Evolutionary conservation across 1,140 invertebrate species (phyloP).

Genomic region (Nebria ingens): DNA sequence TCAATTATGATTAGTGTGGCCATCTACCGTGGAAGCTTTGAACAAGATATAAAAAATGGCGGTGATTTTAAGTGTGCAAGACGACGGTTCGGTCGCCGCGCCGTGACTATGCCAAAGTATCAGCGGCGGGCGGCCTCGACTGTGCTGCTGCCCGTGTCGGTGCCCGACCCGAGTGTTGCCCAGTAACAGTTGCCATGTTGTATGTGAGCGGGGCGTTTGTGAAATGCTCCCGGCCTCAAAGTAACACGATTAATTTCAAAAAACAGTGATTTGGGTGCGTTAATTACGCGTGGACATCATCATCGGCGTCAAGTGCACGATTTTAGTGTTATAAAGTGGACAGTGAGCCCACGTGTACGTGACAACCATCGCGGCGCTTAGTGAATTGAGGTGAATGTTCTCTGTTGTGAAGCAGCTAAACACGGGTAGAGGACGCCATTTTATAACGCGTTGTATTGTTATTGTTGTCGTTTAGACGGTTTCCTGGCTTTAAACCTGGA

Average conservation of each 20-base stretch:
- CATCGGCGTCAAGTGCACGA: neutral
- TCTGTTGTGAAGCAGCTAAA: constrained; percentile 4
- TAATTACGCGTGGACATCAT: neutral
- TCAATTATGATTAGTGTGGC: no score
- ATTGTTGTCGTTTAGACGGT: no score
- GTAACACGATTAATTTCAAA: neutral
- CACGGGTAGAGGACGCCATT: neutral
- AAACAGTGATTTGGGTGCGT: constrained; percentile 2
- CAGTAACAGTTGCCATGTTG: constrained; percentile 30
- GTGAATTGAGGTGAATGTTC: constrained; percentile 3
- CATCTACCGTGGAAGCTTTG: neutral
- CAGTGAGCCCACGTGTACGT: constrained; percentile 7
- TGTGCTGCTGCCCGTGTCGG: no score
- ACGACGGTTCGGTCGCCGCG: neutral
- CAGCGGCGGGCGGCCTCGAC: constrained; percentile 8
- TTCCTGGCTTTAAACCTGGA: neutral
- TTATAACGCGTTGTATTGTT: neutral
- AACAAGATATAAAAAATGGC: neutral
- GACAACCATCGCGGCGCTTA: neutral
- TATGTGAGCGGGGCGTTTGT: constrained; percentile 16
- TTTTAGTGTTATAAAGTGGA: neutral
- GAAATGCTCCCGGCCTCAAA: neutral
- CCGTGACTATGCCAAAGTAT: neutral
- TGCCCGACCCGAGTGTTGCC: constrained; percentile 20
- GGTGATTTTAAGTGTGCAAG: neutral